These are phyloP conservation scores for Pogonocichla stellata DNA, from an alignment of 2,113 vertebrate genomes.

Conservation along the genomic window DNA sequence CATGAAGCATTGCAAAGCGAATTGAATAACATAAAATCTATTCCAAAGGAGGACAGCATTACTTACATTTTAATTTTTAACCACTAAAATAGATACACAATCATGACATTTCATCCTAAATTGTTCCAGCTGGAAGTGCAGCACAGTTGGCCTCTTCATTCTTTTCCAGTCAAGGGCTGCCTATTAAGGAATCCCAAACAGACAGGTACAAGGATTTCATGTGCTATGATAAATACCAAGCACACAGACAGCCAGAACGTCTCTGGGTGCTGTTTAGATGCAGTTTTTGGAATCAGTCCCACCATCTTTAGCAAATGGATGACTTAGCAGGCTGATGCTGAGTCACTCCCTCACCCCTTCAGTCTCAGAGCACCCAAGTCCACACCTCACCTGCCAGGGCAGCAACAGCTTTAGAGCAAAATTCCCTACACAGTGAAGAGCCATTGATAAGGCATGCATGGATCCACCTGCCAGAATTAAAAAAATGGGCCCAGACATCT, in stretches of 20 bases:
- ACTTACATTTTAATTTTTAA: background rate
- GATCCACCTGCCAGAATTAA: background rate
- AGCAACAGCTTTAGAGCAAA: background rate
- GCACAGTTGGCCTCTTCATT: background rate
- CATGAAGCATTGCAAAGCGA: background rate
- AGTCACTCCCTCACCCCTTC: background rate
- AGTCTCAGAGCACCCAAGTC: accelerated
- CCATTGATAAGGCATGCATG: background rate
- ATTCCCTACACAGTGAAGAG: accelerated
- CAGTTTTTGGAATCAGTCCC: background rate
- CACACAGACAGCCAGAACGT: background rate
- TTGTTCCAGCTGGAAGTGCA: background rate
- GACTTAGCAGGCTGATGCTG: background rate
- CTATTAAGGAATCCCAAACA: background rate
- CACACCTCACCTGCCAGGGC: background rate
- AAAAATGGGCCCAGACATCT: accelerated
- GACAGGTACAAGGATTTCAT: background rate
- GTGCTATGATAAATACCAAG: background rate
- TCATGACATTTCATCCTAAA: background rate
- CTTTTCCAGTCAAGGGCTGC: accelerated
- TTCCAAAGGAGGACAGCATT: background rate
- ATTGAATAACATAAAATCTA: background rate
- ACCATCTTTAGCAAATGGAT: background rate
- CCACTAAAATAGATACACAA: background rate
- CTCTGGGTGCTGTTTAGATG: background rate